phyloP scores from a whole-genome alignment of 2,888 invertebrate genomes.

The Adelphocoris suturalis region DNA sequence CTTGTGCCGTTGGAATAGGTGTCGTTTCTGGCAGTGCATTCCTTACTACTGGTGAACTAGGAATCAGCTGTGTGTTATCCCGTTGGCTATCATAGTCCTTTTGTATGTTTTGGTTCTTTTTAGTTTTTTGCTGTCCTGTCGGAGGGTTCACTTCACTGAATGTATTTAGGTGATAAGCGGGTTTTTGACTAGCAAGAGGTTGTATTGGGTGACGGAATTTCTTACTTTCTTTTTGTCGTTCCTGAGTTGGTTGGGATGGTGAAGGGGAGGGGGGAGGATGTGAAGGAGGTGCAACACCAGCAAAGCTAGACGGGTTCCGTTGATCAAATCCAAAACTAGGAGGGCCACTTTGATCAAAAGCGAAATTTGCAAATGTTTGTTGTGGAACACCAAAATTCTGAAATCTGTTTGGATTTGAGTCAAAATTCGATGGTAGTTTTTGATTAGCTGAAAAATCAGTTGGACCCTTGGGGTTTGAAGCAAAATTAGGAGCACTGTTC shows the following conservation, averaged over 20 bases:
- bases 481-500: constrained; percentile 22
- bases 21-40: constrained; percentile 36
- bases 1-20: background rate
- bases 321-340: background rate
- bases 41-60: background rate
- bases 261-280: background rate
- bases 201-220: constrained; percentile 74
- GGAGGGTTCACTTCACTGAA: background rate
- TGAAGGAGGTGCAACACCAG: background rate
- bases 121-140: background rate
- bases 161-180: constrained; percentile 64
- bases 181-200: constrained; percentile 72
- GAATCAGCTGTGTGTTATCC: constrained; percentile 70
- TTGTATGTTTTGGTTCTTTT: constrained; percentile 76
- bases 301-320: background rate
- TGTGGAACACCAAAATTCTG: background rate
- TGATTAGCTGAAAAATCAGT: background rate
- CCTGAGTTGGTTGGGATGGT: constrained; percentile 38
- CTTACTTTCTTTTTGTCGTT: constrained; percentile 55
- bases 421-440: constrained; percentile 24
- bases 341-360: constrained; percentile 14
- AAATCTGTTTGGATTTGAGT: background rate
- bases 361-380: background rate
- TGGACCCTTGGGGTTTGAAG: background rate
- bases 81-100: constrained; percentile 77